Percentiles rank a stretch among this genome's conserved stretches.
Conservation (phyloP, 2,888 invertebrate species). For the Andrena camellia region DNA sequence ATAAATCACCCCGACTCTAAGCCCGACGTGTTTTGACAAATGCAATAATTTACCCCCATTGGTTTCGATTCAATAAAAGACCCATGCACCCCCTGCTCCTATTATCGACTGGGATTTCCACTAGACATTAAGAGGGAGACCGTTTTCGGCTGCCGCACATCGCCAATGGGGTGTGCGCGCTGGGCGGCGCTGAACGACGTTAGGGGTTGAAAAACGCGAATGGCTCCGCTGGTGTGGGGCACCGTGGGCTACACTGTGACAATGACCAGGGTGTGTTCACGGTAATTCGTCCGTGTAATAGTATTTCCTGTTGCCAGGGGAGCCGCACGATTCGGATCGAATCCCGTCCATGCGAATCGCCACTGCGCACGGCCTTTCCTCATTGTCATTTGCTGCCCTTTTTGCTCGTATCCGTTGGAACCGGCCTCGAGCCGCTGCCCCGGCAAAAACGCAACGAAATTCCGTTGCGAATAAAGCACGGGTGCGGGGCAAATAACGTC, state of each 20-base stretch:
- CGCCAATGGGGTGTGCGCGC: too few relatives aligned
- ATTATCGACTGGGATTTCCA: too few relatives aligned
- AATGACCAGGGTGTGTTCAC: conserved; percentile 40
- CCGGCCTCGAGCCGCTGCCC: conserved; percentile 43
- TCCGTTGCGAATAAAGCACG: conserved; percentile 38
- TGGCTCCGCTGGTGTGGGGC: neutral
- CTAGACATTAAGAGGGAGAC: neutral
- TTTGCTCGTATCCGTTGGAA: conserved; percentile 54
- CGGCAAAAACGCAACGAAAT: conserved; percentile 37
- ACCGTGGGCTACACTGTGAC: conserved; percentile 29
- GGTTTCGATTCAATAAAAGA: neutral
- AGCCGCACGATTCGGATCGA: conserved; percentile 55
- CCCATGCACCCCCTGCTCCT: neutral
- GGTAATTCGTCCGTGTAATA: conserved; percentile 56
- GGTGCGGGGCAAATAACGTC: conserved; percentile 5
- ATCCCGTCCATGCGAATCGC: conserved; percentile 68
- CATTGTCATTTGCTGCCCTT: conserved; percentile 66
- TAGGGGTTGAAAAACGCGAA: conserved; percentile 21
- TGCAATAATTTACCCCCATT: conserved; percentile 4
- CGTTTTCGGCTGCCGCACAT: neutral
- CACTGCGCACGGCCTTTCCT: conserved; percentile 23
- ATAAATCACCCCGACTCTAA: neutral
- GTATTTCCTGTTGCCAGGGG: conserved; percentile 56
- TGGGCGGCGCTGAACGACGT: neutral
- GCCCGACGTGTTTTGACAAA: conserved; percentile 12